Percentiles rank a stretch among this genome's conserved stretches.
These are phyloP conservation scores for Alviniconcha strummeri DNA, from an alignment of 2,888 invertebrate genomes.

Conservation along the genomic window DNA sequence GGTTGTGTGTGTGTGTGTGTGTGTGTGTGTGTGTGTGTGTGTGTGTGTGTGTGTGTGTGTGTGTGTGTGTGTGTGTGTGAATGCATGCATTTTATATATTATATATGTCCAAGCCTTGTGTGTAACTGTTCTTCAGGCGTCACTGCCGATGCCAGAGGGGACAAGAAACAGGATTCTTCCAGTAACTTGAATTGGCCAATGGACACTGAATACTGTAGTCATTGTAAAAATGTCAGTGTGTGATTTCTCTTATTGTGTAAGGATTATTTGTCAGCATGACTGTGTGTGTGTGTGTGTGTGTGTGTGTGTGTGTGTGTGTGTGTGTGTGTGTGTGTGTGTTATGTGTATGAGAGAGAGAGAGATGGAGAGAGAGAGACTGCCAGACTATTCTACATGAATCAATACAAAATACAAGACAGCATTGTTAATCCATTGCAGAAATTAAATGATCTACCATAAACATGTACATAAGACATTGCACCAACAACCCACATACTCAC, in stretches of 20 bases:
- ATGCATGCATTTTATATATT: neutral
- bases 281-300: conserved; percentile 1
- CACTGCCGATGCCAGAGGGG: neutral
- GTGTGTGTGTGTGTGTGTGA: conserved; percentile 5
- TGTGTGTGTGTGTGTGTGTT: neutral
- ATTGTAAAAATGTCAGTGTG: neutral
- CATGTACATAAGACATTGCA: no score
- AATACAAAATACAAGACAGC: no score
- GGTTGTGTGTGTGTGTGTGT: neutral
- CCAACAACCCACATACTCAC: no score
- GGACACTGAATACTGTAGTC: neutral
- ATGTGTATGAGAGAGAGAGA: neutral
- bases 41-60: conserved; percentile 11
- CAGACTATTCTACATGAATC: neutral
- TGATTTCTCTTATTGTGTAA: neutral
- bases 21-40: conserved; percentile 11
- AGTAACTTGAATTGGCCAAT: neutral
- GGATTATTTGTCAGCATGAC: neutral
- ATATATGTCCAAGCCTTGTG: neutral
- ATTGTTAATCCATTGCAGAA: neutral
- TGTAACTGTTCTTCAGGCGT: neutral
- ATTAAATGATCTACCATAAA: no score
- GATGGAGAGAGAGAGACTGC: neutral
- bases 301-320: conserved; percentile 1
- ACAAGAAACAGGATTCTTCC: neutral